These are phyloP conservation scores for Chrysomela aeneicollis DNA, from an alignment of 2,888 invertebrate genomes.

Conservation along the genomic window DNA sequence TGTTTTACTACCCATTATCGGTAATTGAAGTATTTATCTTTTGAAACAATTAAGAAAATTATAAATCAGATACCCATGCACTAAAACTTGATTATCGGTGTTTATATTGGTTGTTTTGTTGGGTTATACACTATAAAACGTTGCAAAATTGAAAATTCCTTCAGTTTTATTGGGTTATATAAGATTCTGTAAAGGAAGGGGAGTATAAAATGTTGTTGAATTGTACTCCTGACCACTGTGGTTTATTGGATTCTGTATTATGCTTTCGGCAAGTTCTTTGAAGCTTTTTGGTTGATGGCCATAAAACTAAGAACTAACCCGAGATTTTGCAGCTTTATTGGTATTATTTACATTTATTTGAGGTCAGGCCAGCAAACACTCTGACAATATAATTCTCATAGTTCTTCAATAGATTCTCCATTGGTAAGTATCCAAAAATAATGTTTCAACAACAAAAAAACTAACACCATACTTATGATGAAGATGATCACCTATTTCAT, in stretches of 20 bases:
- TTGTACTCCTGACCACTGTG: slow-evolving; percentile 27
- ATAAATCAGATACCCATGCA: too few relatives aligned
- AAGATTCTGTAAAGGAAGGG: slow-evolving; percentile 20
- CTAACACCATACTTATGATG: too few relatives aligned
- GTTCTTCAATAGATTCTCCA: too few relatives aligned
- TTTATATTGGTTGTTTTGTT: background rate
- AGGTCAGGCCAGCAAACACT: background rate
- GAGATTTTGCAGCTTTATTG: slow-evolving; percentile 7
- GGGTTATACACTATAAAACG: slow-evolving; percentile 7
- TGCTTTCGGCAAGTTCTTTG: slow-evolving; percentile 18
- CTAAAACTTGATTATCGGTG: too few relatives aligned
- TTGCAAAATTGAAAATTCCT: slow-evolving; percentile 22
- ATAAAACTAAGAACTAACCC: background rate
- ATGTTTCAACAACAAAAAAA: too few relatives aligned
- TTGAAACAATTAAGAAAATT: too few relatives aligned
- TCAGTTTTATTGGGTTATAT: slow-evolving; percentile 28
- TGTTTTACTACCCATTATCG: too few relatives aligned
- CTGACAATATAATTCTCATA: background rate
- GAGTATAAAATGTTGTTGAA: slow-evolving; percentile 13
- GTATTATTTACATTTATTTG: slow-evolving; percentile 4
- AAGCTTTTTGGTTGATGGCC: slow-evolving; percentile 11
- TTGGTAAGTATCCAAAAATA: too few relatives aligned
- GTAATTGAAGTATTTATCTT: too few relatives aligned
- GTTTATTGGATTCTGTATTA: slow-evolving; percentile 28
- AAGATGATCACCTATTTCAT: too few relatives aligned